phyloP scores from a whole-genome alignment of 30 jellyfish, hydroid and myxozoan species.

The Nemopilema nomurai region DNA sequence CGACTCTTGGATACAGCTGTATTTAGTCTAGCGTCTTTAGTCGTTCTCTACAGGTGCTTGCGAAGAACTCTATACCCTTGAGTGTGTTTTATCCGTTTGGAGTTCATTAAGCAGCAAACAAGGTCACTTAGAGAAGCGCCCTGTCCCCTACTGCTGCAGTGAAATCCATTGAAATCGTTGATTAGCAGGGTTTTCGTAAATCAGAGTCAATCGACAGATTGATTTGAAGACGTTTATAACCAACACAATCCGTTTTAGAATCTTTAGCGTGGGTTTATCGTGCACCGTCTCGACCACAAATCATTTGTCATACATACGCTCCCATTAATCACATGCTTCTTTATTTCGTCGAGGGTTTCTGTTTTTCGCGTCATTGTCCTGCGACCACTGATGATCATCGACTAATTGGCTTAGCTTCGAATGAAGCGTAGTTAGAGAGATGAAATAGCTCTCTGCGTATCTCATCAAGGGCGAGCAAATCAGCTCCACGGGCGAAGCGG shows the following conservation, averaged over 20 bases:
- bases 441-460: constrained; percentile 49
- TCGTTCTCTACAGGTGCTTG: not conserved
- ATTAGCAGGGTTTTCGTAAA: constrained; percentile 33
- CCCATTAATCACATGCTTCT: constrained; percentile 45
- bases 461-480: constrained; percentile 55
- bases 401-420: constrained; percentile 55
- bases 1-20: not conserved
- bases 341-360: constrained; percentile 44
- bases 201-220: constrained; percentile 1
- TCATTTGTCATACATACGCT: constrained; percentile 40
- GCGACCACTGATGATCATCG: constrained; percentile 60
- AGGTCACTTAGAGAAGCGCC: not conserved
- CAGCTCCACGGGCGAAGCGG: constrained; percentile 52
- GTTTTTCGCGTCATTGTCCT: constrained; percentile 64
- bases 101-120: not conserved
- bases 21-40: not conserved
- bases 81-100: not conserved
- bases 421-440: constrained; percentile 59
- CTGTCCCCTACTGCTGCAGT: constrained; percentile 2
- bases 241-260: constrained; percentile 29
- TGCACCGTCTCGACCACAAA: constrained; percentile 65
- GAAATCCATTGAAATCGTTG: constrained; percentile 7
- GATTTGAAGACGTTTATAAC: constrained; percentile 26
- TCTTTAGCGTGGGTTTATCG: constrained; percentile 39
- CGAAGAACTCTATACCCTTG: not conserved